phyloP scores from a whole-genome alignment of 2,797 vertebrate species.

The Mormyrus proboscirostris region DNA sequence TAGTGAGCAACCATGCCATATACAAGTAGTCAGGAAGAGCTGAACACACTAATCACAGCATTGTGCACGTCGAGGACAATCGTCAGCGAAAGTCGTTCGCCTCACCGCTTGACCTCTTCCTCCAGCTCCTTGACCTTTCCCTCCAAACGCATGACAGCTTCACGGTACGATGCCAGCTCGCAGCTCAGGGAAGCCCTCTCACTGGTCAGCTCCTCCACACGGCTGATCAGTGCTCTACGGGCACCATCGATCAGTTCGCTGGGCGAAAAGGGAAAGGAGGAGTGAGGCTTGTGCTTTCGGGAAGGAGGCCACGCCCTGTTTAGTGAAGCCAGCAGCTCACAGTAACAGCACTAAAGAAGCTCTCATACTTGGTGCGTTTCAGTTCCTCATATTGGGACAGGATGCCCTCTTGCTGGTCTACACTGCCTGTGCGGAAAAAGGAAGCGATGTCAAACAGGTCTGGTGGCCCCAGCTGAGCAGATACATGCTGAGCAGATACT shows the following conservation, averaged over 20 bases:
- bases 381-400: constrained; percentile 67
- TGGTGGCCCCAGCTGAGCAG: not conserved
- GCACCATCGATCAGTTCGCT: constrained; percentile 62
- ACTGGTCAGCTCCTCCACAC: constrained; percentile 66
- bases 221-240: constrained; percentile 63
- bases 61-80: not conserved
- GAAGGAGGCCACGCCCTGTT: not conserved
- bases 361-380: constrained; percentile 64
- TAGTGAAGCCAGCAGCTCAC: not conserved
- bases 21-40: not conserved
- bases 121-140: constrained; percentile 63
- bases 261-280: not conserved
- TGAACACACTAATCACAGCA: not conserved
- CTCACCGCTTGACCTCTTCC: constrained; percentile 63
- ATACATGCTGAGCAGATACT: not conserved
- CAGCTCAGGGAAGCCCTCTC: constrained; percentile 59
- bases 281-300: not conserved
- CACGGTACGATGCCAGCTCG: constrained; percentile 54
- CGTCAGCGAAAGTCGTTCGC: not conserved
- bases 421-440: constrained; percentile 44
- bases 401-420: constrained; percentile 66
- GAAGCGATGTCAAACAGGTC: not conserved
- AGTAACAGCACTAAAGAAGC: not conserved
- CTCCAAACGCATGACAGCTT: constrained; percentile 54
- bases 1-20: not conserved